Evolutionary conservation across 2,113 vertebrate genomes (phyloP).

Genomic region (Hemiscyllium ocellatum): DNA sequence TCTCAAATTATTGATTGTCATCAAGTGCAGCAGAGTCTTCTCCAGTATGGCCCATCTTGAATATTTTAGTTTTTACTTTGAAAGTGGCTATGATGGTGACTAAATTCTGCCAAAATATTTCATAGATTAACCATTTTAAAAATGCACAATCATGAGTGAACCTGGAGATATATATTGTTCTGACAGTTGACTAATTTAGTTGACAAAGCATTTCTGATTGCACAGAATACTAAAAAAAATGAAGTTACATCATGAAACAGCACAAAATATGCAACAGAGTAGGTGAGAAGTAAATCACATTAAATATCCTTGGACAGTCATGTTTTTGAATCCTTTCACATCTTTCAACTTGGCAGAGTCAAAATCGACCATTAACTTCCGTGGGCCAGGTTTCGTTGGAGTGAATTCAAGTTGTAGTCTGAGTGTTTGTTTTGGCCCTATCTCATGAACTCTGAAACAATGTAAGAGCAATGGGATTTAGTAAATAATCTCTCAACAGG

Average conservation of each 20-base stretch:
- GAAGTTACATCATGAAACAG: background rate
- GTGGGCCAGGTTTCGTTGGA: constrained; percentile 60
- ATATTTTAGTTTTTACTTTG: background rate
- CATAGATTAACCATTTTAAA: background rate
- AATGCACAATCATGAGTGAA: background rate
- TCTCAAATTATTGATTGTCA: background rate
- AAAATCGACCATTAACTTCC: constrained; percentile 83
- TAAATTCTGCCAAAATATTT: background rate
- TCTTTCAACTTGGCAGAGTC: constrained; percentile 71
- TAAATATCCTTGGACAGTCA: constrained; percentile 56
- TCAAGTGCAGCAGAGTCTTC: background rate
- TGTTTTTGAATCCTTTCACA: constrained; percentile 78
- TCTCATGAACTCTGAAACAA: background rate
- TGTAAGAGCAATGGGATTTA: background rate
- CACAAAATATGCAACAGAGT: background rate
- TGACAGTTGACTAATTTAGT: background rate
- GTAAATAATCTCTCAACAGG: background rate
- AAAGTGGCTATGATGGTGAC: background rate
- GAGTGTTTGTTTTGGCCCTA: constrained; percentile 62
- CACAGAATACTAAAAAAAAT: background rate
- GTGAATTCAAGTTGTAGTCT: constrained; percentile 70
- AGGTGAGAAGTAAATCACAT: background rate
- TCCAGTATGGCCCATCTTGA: too few relatives aligned
- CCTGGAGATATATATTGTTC: background rate
- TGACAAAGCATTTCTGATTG: background rate